Evolutionary conservation across 2,888 invertebrate genomes (phyloP), one percentile per base, ranked within the genome.

Genomic region (Pilophorus perplexus): DNA sequence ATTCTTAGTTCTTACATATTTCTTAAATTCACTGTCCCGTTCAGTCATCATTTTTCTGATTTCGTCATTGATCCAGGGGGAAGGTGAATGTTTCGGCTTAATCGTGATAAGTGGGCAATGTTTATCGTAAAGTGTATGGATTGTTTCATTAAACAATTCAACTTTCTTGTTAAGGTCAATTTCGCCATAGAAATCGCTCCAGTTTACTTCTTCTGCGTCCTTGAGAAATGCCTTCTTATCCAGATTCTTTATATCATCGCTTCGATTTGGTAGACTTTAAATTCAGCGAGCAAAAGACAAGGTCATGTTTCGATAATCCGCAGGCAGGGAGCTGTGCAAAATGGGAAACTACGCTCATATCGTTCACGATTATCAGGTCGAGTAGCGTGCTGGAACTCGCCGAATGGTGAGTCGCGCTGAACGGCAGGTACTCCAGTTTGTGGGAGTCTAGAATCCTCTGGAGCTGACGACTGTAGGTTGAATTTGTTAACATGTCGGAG

Each of bases 331-430:
- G 20, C 33, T 55, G 55, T 1, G 37, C 55, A 37, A 33, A 55
- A 18, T 37, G 16, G 4, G 37, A 8, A 18, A 55, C 2, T 12
- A 55, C 12, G 16, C n/a, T 4, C 3, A 5, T 5, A 37, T 55
- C 37, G 20, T 37, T 55, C 2, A 55, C 18, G 37, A 55, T 33
- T 14, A 54, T 54, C 12, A 55, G 18, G 18, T 55, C 55, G 8
- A 55, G 18, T 2, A 55, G 20, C 14, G 55, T 55, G 20, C 37
- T 37, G 20, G 28, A 37, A 8, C 37, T 55, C 1, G 18, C 8
- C 1, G 55, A 55, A n/a, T 55, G 55, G 37, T 55, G 55, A 3
- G 55, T 55, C 2, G 55, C 16, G 20, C 20, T 33, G 14, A 55
- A 37, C 10, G 55, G 55, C 12, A 55, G 2, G 2, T 20, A 18